Percentiles rank a stretch among this genome's conserved stretches.
phyloP scores from a whole-genome alignment of 1,140 invertebrate species.

The Drosophila obscura region DNA sequence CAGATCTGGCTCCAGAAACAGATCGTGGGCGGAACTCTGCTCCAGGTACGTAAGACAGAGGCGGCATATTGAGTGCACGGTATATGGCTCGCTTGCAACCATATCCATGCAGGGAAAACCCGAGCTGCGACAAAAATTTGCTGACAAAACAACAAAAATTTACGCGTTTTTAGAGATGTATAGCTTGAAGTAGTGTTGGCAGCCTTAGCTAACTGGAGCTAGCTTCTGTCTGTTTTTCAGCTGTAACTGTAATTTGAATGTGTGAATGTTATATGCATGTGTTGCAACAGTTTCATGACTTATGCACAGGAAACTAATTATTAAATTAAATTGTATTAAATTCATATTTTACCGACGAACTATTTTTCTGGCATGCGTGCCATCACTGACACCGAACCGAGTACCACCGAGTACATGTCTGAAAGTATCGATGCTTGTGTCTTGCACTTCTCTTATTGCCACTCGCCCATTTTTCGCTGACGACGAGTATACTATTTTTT shows the following conservation, averaged over 20 bases:
- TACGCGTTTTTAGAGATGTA: conserved; percentile 21
- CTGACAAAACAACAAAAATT: conserved; percentile 21
- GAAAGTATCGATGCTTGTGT: conserved; percentile 31
- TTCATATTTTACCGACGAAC: no score
- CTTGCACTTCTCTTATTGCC: conserved; percentile 40
- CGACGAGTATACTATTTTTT: conserved; percentile 77
- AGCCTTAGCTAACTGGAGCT: neutral
- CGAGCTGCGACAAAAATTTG: conserved; percentile 10
- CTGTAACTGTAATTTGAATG: no score
- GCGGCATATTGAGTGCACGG: conserved; percentile 64
- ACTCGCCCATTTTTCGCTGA: conserved; percentile 43
- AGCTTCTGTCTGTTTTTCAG: no score
- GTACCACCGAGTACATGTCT: conserved; percentile 20
- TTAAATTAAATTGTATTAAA: no score
- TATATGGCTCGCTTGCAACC: conserved; percentile 20
- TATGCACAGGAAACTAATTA: no score
- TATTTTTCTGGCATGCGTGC: no score
- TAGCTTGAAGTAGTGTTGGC: neutral
- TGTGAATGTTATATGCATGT: no score
- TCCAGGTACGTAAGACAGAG: conserved; percentile 64
- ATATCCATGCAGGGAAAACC: conserved; percentile 19
- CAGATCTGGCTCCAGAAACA: conserved; percentile 65
- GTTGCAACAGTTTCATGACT: no score
- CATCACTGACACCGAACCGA: neutral
- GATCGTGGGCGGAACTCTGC: conserved; percentile 37